phyloP scores from a whole-genome alignment of 2,888 invertebrate genomes.

The Cataglyphis cursor region DNA sequence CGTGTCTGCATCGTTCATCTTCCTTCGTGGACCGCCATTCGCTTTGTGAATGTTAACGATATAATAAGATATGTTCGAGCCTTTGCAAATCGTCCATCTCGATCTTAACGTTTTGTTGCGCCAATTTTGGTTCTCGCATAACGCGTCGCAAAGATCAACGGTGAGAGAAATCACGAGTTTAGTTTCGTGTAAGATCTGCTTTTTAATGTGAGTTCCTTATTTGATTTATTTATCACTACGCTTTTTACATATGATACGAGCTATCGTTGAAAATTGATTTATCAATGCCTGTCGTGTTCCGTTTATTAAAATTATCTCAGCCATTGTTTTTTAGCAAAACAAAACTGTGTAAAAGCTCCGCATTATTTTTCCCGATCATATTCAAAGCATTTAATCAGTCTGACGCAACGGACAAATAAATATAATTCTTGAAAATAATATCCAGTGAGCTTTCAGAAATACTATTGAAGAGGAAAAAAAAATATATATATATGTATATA shows the following conservation, averaged over 20 bases:
- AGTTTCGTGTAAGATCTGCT: conserved; percentile 28
- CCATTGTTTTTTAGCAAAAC: conserved; percentile 28
- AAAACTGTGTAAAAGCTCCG: neutral
- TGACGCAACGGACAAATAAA: conserved; percentile 4
- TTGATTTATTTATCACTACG: neutral
- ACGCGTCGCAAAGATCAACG: conserved; percentile 3
- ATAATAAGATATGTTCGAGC: conserved; percentile 20
- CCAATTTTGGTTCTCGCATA: conserved; percentile 1
- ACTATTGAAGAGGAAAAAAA: neutral
- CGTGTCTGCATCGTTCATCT: neutral
- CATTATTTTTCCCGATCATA: conserved; percentile 15
- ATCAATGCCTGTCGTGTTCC: neutral
- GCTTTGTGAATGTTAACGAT: conserved; percentile 3
- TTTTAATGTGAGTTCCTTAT: conserved; percentile 36
- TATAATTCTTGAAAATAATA: conserved; percentile 15
- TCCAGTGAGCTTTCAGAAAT: conserved; percentile 38
- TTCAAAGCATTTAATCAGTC: conserved; percentile 14
- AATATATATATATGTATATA: neutral
- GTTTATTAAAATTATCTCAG: neutral
- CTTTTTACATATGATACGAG: neutral
- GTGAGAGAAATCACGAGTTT: conserved; percentile 7
- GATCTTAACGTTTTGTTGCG: conserved; percentile 13
- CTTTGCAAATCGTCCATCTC: neutral
- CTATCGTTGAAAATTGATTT: conserved; percentile 2
- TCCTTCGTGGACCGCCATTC: neutral